Evolutionary conservation across 2,113 vertebrate species (phyloP).

Genomic region (Dromiciops gliroides): DNA sequence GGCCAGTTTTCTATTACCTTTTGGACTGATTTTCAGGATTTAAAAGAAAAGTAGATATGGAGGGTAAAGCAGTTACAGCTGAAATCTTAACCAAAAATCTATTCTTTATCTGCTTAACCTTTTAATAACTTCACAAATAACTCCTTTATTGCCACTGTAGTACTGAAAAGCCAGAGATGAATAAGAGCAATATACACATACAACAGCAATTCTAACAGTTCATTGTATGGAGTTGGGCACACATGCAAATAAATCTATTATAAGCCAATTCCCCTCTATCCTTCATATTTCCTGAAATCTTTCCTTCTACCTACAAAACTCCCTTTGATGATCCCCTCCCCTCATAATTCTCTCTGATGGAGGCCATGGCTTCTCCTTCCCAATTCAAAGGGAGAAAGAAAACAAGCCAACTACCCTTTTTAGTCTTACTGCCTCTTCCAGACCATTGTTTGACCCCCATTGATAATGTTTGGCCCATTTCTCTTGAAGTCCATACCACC

Average conservation of each 20-base stretch:
- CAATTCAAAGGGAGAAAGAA: too few species aligned
- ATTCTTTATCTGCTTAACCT: constrained; percentile 10
- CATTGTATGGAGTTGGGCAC: neutral
- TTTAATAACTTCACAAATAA: constrained; percentile 9
- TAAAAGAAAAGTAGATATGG: neutral
- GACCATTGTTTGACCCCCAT: too few species aligned
- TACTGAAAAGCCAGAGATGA: neutral
- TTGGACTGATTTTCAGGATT: neutral
- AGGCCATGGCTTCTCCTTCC: neutral
- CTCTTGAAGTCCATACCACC: too few species aligned
- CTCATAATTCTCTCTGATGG: neutral
- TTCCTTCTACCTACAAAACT: neutral
- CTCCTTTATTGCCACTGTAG: neutral
- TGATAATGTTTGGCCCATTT: too few species aligned
- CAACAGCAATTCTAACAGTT: neutral
- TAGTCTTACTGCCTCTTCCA: too few species aligned
- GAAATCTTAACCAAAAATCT: neutral
- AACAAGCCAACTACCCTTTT: too few species aligned
- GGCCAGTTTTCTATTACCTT: neutral
- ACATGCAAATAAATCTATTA: neutral
- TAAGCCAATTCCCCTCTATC: neutral
- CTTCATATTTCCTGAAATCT: neutral
- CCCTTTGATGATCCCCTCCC: neutral
- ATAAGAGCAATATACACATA: constrained; percentile 14
- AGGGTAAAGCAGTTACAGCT: neutral